Conservation (phyloP, 2,797 vertebrate species). For the Crypturellus tataupa region DNA sequence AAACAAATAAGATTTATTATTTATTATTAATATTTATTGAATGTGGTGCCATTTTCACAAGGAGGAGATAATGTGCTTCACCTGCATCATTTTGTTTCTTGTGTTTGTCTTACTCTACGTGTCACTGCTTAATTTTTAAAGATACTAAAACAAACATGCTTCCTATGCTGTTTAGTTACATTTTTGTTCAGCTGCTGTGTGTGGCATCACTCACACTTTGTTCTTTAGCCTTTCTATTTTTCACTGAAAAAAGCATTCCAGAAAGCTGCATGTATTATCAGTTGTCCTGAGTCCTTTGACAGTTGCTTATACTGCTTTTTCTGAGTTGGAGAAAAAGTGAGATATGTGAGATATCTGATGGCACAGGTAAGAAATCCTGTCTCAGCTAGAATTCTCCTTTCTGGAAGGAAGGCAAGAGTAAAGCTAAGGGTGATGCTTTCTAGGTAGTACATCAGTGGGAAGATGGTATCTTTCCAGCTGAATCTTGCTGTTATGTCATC, state of each 20-base stretch:
- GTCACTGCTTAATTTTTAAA: not conserved
- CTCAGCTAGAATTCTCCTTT: not conserved
- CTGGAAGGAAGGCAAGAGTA: not conserved
- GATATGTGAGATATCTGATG: slow-evolving; percentile 27
- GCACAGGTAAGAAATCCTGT: not conserved
- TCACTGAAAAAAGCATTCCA: slow-evolving; percentile 54
- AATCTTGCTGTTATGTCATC: not conserved
- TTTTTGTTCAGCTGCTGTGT: not conserved
- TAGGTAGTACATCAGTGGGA: not conserved
- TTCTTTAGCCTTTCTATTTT: slow-evolving; percentile 60
- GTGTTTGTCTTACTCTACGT: not conserved
- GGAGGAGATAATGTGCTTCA: not conserved
- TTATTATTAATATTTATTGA: not conserved
- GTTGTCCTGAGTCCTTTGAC: not conserved
- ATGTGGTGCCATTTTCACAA: not conserved
- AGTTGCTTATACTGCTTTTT: not conserved
- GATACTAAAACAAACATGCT: not conserved
- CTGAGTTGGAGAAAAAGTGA: slow-evolving; percentile 22
- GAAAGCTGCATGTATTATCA: slow-evolving; percentile 46
- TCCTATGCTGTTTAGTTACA: not conserved
- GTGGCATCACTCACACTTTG: not conserved
- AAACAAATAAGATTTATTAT: not conserved
- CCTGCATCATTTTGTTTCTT: not conserved
- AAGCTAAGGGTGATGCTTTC: not conserved
- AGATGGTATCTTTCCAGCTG: not conserved